These are phyloP conservation scores for Puma concolor DNA, from an alignment of 2,113 vertebrate genomes.

Conservation along the genomic window DNA sequence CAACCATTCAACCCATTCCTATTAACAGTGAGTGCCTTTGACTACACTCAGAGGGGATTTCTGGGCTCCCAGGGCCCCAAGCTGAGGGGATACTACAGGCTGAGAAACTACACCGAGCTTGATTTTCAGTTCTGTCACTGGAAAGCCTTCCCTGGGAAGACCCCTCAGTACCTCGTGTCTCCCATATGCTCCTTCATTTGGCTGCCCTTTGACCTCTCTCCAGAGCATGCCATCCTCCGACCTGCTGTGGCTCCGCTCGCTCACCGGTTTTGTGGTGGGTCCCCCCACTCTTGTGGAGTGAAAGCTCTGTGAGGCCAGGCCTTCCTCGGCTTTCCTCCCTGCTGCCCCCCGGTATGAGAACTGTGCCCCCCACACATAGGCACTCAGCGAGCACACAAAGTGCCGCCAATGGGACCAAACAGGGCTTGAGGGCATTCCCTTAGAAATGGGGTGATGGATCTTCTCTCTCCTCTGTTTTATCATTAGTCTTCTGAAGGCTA, in stretches of 20 bases:
- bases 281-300: not conserved
- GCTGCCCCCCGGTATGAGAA: not conserved
- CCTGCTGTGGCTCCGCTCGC: fast-evolving
- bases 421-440: not conserved
- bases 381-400: not conserved
- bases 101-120: not conserved
- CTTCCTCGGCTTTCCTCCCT: not conserved
- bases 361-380: not conserved
- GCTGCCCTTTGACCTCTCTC: not conserved
- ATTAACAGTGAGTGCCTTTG: not conserved
- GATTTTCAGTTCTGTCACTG: not conserved
- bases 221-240: fast-evolving
- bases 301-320: not conserved
- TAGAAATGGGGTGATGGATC: not conserved
- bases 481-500: not conserved
- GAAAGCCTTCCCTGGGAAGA: not conserved
- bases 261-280: not conserved
- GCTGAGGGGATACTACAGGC: not conserved
- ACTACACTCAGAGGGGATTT: not conserved
- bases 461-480: not conserved
- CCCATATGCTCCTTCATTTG: not conserved
- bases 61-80: not conserved
- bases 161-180: not conserved
- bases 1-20: not conserved
- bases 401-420: not conserved